phyloP scores from a whole-genome alignment of 1,140 invertebrate species.

The Magallana ariakensis region DNA sequence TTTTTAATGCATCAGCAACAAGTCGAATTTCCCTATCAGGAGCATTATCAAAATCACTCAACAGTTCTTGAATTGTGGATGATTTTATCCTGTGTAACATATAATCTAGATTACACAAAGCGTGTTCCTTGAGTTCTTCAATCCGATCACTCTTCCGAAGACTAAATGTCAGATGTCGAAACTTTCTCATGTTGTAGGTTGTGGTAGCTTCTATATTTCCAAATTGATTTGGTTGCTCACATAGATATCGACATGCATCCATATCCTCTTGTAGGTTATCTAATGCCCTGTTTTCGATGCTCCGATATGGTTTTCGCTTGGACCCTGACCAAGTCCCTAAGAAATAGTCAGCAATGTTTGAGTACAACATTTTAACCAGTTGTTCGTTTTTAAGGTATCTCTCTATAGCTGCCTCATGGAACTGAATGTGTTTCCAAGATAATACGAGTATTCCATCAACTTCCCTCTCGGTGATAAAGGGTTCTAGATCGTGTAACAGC shows the following conservation, averaged over 20 bases:
- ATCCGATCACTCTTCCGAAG: slow-evolving; percentile 60
- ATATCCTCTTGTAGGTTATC: slow-evolving; percentile 87
- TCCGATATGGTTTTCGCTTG: slow-evolving; percentile 94
- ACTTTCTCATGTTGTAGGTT: slow-evolving; percentile 69
- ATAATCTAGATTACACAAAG: slow-evolving; percentile 73
- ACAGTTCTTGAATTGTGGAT: slow-evolving; percentile 66
- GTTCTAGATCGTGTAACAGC: slow-evolving; percentile 92
- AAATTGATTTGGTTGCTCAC: slow-evolving; percentile 94
- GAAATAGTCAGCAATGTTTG: slow-evolving; percentile 97
- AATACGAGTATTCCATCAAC: slow-evolving; percentile 84
- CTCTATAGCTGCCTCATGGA: slow-evolving; percentile 82
- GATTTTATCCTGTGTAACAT: slow-evolving; percentile 67
- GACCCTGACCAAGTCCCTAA: slow-evolving; percentile 94
- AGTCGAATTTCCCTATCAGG: slow-evolving; percentile 82
- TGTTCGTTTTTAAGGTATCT: slow-evolving; percentile 96
- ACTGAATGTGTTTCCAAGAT: slow-evolving; percentile 70
- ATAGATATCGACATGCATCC: slow-evolving; percentile 95
- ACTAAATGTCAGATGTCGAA: slow-evolving; percentile 68
- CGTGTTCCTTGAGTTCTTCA: slow-evolving; percentile 60
- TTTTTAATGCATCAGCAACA: slow-evolving; percentile 72
- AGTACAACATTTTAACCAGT: slow-evolving; percentile 93
- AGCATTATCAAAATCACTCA: slow-evolving; percentile 68
- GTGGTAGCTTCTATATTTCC: slow-evolving; percentile 75
- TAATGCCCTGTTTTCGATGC: slow-evolving; percentile 91
- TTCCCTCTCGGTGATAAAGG: slow-evolving; percentile 96